Conservation (phyloP, 2,888 invertebrate genomes). For the Macrosoma leucophasiata region DNA sequence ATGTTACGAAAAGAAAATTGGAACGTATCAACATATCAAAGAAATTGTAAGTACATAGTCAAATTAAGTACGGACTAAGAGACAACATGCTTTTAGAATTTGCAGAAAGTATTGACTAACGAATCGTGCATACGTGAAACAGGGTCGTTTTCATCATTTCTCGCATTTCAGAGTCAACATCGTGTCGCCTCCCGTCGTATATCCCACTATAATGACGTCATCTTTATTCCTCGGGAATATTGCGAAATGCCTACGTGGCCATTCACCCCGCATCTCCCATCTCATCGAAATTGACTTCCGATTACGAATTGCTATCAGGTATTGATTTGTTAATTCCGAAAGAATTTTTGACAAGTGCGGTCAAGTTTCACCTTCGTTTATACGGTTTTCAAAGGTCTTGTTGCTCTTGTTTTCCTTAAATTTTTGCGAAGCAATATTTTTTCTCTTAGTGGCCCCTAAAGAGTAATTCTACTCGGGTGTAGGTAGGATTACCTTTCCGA, state of each 20-base stretch:
- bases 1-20: too few species aligned
- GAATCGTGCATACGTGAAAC: constrained; percentile 43
- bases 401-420: constrained; percentile 47
- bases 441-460: constrained; percentile 51
- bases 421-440: constrained; percentile 51
- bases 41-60: too few species aligned
- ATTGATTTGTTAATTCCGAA: constrained; percentile 19
- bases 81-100: constrained; percentile 37
- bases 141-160: constrained; percentile 35
- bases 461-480: constrained; percentile 50
- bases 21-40: too few species aligned
- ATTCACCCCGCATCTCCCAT: too few species aligned
- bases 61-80: too few species aligned
- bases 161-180: constrained; percentile 42
- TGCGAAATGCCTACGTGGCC: constrained; percentile 25
- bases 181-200: constrained; percentile 33
- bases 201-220: constrained; percentile 40
- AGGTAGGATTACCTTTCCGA: constrained; percentile 38
- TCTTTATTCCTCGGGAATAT: constrained; percentile 43
- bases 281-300: constrained; percentile 17
- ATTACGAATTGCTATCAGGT: constrained; percentile 22
- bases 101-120: constrained; percentile 42
- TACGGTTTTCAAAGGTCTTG: constrained; percentile 20
- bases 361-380: constrained; percentile 16
- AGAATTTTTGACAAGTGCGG: constrained; percentile 12